Conservation (phyloP, 92 coral and sea anemone species). For the Palythoa grandiflora region DNA sequence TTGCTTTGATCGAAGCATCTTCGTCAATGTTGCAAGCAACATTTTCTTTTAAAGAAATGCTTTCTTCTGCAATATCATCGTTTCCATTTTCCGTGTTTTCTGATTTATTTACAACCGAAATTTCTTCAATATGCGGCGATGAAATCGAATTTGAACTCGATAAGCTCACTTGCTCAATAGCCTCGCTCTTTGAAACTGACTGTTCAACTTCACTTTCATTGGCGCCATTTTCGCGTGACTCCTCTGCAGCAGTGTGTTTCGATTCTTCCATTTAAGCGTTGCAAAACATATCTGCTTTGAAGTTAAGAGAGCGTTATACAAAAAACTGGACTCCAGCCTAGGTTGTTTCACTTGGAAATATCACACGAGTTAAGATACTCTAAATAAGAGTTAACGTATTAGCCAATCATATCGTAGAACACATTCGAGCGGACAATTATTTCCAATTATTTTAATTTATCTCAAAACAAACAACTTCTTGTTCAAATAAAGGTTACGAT, state of each 20-base stretch:
- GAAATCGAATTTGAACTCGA: not conserved
- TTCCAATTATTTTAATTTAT: not conserved
- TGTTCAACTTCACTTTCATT: not conserved
- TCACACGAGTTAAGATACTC: not conserved
- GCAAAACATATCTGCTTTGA: not conserved
- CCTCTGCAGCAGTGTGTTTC: not conserved
- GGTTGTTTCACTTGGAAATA: not conserved
- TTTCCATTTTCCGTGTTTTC: not conserved
- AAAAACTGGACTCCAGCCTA: too few species aligned
- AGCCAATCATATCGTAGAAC: slow-evolving; percentile 18
- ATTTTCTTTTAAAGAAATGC: not conserved
- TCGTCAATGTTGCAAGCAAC: not conserved
- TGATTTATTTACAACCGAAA: not conserved
- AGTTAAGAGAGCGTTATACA: not conserved
- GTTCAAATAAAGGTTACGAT: not conserved
- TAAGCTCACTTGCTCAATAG: not conserved
- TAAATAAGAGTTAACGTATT: not conserved
- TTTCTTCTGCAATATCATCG: slow-evolving; percentile 11
- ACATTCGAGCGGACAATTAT: not conserved
- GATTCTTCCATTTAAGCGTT: not conserved
- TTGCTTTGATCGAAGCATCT: not conserved
- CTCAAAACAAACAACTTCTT: not conserved
- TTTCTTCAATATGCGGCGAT: not conserved
- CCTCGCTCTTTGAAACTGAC: not conserved
- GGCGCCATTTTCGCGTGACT: not conserved